Percentiles rank a stretch among this genome's conserved stretches.
Evolutionary conservation across 2,888 invertebrate genomes (phyloP).

Genomic region (Mesorhabditis belari): DNA sequence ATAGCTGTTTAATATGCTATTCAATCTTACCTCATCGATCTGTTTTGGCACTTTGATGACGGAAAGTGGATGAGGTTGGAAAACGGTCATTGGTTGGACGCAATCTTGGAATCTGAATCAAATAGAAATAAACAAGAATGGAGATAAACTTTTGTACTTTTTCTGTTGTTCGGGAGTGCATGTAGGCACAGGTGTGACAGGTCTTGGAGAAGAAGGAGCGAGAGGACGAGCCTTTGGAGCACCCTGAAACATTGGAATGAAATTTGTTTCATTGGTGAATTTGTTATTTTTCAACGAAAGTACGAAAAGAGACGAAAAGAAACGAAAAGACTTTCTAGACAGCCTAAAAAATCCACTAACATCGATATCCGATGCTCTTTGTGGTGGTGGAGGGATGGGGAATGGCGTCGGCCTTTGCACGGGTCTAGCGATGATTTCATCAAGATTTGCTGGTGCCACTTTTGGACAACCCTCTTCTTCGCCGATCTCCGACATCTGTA

Average conservation of each 20-base stretch:
- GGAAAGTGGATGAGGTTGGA: constrained; percentile 48
- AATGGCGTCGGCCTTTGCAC: constrained; percentile 30
- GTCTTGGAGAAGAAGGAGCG: constrained; percentile 11
- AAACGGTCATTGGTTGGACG: constrained; percentile 45
- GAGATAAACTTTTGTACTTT: constrained; percentile 12
- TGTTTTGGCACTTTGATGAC: constrained; percentile 46
- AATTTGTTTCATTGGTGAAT: too few relatives aligned
- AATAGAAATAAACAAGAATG: neutral
- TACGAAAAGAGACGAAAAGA: neutral
- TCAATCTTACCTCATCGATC: constrained; percentile 33
- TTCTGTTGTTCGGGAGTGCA: constrained; percentile 40
- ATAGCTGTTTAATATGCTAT: neutral
- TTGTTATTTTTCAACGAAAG: too few relatives aligned
- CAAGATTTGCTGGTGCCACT: constrained; percentile 35
- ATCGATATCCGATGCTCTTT: neutral
- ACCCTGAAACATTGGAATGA: neutral
- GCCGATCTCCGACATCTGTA: constrained; percentile 41
- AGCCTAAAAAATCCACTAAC: neutral
- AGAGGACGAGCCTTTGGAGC: neutral
- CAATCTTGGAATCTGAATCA: constrained; percentile 32
- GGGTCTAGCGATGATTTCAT: constrained; percentile 41
- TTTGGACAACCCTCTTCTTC: constrained; percentile 47
- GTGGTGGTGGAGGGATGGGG: constrained; percentile 12
- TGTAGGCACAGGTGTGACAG: constrained; percentile 15
- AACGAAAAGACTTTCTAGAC: neutral